Evolutionary conservation across 2,888 invertebrate species (phyloP).

Genomic region (Prosopocoilus inquinatus): DNA sequence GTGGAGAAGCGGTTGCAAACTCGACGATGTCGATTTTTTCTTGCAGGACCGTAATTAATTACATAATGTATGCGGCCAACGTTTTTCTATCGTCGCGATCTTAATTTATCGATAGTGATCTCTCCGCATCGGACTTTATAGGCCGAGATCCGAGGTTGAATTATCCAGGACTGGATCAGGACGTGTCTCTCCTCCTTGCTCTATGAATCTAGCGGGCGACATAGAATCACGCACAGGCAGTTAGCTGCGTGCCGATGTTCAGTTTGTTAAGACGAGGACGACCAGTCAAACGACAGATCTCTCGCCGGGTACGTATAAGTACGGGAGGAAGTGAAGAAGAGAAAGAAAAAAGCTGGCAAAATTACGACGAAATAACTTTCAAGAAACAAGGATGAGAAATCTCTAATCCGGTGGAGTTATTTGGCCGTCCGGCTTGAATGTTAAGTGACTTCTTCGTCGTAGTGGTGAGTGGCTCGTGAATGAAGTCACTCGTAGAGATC

Average conservation of each 20-base stretch:
- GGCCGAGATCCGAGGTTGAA: conserved; percentile 25
- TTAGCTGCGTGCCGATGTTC: conserved; percentile 44
- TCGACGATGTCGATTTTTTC: too few relatives aligned
- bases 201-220: conserved; percentile 40
- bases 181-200: conserved; percentile 30
- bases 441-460: background rate
- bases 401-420: background rate
- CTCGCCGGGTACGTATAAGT: conserved; percentile 32
- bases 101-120: conserved; percentile 39
- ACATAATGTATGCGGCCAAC: background rate
- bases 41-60: too few relatives aligned
- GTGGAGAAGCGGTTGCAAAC: too few relatives aligned
- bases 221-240: conserved; percentile 43
- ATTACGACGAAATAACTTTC: too few relatives aligned
- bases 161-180: conserved; percentile 36
- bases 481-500: background rate
- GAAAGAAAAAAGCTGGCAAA: too few relatives aligned
- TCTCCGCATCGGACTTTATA: conserved; percentile 35
- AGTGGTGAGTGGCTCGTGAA: background rate
- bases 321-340: conserved; percentile 11
- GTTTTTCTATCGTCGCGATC: conserved; percentile 14
- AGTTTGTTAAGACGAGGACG: conserved; percentile 41
- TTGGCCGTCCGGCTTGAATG: background rate
- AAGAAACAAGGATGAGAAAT: too few relatives aligned
- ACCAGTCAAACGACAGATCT: conserved; percentile 41